A percentile compares a stretch with the other conserved stretches of the same genome.
Conservation (phyloP, 1,140 invertebrate species). For the Leptopilina boulardi region DNA sequence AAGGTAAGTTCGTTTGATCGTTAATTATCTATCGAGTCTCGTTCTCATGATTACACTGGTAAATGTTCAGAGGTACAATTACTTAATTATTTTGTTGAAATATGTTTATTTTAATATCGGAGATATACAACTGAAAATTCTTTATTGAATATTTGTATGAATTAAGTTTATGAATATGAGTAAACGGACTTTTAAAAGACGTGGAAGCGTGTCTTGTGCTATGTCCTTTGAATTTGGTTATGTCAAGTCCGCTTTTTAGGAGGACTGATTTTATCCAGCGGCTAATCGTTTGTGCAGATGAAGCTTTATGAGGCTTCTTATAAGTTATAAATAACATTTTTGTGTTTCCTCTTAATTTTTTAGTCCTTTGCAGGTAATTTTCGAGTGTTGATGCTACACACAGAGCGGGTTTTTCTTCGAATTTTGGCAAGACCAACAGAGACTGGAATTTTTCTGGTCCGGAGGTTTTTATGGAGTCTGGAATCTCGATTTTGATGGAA, state of each 20-base stretch:
- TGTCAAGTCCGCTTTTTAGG: not conserved
- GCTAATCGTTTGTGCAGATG: not conserved
- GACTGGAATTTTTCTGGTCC: not conserved
- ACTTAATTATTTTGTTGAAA: too few relatives aligned
- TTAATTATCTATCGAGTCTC: too few relatives aligned
- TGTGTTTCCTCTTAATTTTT: not conserved
- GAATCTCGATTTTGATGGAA: not conserved
- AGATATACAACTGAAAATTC: too few relatives aligned
- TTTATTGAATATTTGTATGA: too few relatives aligned
- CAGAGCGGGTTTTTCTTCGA: not conserved
- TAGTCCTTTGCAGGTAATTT: not conserved
- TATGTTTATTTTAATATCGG: too few relatives aligned
- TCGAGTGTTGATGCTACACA: not conserved
- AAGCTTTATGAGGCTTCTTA: not conserved
- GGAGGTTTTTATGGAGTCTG: not conserved
- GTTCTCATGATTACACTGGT: too few relatives aligned
- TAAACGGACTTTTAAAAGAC: too few relatives aligned
- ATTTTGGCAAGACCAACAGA: not conserved
- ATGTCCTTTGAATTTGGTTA: not conserved
- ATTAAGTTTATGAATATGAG: too few relatives aligned
- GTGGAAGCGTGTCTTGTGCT: too few relatives aligned
- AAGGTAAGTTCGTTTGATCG: too few relatives aligned
- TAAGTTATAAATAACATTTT: not conserved
- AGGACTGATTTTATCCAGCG: not conserved
- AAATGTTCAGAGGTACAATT: too few relatives aligned